phyloP scores from a whole-genome alignment of 2,797 vertebrate genomes.

The Kryptolebias ocellatus region DNA sequence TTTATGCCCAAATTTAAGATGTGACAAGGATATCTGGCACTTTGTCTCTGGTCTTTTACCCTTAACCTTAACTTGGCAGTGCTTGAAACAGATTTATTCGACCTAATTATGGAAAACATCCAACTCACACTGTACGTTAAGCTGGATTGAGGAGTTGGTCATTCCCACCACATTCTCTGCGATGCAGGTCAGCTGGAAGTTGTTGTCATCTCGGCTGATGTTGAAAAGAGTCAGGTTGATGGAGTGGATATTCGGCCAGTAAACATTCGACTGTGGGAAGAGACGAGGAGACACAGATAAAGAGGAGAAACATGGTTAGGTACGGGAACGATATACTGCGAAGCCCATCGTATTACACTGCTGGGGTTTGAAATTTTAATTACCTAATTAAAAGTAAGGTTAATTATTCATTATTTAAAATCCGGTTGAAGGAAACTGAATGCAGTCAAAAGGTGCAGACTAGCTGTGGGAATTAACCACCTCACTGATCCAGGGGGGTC shows the following conservation, averaged over 20 bases:
- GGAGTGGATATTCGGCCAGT: constrained; percentile 96
- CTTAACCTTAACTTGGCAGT: no score
- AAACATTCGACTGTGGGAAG: constrained; percentile 89
- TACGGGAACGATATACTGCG: constrained; percentile 4
- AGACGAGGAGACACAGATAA: constrained; percentile 3
- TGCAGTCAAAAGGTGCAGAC: constrained; percentile 4
- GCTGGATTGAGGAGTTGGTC: constrained; percentile 93
- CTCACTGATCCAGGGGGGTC: neutral
- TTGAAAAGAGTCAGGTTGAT: constrained; percentile 97
- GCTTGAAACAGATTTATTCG: neutral
- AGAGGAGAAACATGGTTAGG: constrained; percentile 6
- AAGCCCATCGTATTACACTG: neutral
- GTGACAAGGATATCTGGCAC: neutral
- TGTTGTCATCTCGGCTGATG: constrained; percentile 94
- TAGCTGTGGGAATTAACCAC: constrained; percentile 25
- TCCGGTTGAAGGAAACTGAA: constrained; percentile 20
- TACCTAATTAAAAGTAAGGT: constrained; percentile 35
- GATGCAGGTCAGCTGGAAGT: constrained; percentile 93
- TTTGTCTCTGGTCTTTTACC: neutral
- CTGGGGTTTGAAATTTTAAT: constrained; percentile 34
- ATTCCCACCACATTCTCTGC: constrained; percentile 97
- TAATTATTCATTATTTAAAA: constrained; percentile 35
- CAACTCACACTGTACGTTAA: constrained; percentile 94
- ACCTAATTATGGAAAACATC: neutral
- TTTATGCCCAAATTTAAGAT: constrained; percentile 10